Evolutionary conservation across 1,140 invertebrate genomes (phyloP), one percentile per base, ranked within the genome.

Genomic region (Bombyx mandarina): DNA sequence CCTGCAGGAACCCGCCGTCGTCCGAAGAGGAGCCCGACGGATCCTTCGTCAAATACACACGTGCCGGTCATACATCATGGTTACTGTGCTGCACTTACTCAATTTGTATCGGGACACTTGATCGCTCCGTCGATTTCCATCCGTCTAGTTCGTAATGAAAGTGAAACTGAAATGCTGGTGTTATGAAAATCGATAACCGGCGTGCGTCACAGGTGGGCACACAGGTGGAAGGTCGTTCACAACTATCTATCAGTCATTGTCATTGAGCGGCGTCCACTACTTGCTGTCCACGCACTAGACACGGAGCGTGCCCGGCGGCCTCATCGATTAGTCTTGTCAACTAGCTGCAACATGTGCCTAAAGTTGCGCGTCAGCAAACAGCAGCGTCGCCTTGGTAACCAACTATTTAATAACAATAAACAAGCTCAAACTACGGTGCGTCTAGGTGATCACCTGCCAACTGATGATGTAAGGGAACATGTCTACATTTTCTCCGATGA

Each of bases 1-100:
- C 81, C 42, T 72, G 75, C 73, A 77, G 71, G 71, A 84, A 84
- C 55, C 82, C 82, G 67, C 81, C 83, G 62, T 86, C 83, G 71
- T 84, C 81, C 68, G 83, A 86, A 67, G 83, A 86, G 52, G 82
- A 86, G 67, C 83, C 83, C 70, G 83, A 86, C 49, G 81, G 78
- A 55, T 86, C 83, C 83, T 86, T 83, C 61, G 62, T 66, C 75
- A 78, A 77, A 75, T 67, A 77, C 67, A 69, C 69, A 71, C 60
- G 66, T 69, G 67, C 74, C 67, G 69, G 67, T 69, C 62, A 68
- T 67, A 58, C 52, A 61, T 57, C 46, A 66, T 57, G 26, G 62
- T 56, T 62, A 63, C 55, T 55, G 50, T 62, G 60, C 62, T 50
- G 57, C 58, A 71, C 66, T 68, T 73, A 73, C 67, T 66, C 52